Conservation (phyloP, 1,140 invertebrate species). For the Triops cancriformis region DNA sequence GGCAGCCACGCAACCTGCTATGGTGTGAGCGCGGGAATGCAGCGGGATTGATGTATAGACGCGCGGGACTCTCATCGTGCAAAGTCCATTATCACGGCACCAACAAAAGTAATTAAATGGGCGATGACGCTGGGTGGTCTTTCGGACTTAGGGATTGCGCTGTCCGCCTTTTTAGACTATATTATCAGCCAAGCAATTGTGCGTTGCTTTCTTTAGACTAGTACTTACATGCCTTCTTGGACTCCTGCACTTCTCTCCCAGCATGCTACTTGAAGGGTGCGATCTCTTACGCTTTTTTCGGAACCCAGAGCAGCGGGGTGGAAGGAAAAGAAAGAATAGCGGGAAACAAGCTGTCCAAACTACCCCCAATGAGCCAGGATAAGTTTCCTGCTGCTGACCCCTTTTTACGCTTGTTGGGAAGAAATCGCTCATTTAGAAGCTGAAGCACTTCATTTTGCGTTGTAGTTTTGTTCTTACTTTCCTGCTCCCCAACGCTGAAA, state of each 20-base stretch:
- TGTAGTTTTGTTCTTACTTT: not conserved
- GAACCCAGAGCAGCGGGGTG: not conserved
- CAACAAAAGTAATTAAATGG: constrained; percentile 14
- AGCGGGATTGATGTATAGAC: not conserved
- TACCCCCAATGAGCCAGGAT: constrained; percentile 3
- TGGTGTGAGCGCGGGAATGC: not conserved
- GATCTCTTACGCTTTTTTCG: not conserved
- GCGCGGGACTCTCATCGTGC: constrained; percentile 2
- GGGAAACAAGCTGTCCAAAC: not conserved
- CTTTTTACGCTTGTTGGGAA: constrained; percentile 7
- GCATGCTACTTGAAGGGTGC: not conserved
- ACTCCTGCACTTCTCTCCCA: constrained; percentile 1
- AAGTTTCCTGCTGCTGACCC: not conserved
- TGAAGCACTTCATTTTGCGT: not conserved
- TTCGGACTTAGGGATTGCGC: not conserved
- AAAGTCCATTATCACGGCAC: constrained; percentile 9
- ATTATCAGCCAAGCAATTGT: constrained; percentile 6
- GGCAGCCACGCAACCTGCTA: constrained; percentile 11
- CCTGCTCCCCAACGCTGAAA: not conserved
- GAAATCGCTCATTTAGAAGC: not conserved
- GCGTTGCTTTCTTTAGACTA: constrained; percentile 3
- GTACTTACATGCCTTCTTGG: constrained; percentile 5
- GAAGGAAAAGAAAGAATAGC: not conserved
- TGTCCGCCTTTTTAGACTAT: not conserved
- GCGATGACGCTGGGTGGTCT: constrained; percentile 11